Percentiles rank a stretch among this genome's conserved stretches.
Conservation (phyloP, 2,888 invertebrate genomes). For the Linnaemya tessellans region DNA sequence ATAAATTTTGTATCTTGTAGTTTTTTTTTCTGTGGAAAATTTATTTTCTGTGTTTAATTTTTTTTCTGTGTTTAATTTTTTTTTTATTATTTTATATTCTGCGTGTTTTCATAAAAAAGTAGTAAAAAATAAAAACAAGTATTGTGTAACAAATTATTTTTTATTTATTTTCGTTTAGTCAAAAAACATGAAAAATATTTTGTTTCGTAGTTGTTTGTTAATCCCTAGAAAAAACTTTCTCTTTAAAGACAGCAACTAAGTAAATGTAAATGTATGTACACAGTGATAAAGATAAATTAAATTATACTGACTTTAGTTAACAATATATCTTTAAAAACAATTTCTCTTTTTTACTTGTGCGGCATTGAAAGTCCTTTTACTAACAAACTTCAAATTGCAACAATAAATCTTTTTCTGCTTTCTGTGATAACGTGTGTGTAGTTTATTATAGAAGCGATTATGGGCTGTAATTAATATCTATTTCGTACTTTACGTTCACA, state of each 20-base stretch:
- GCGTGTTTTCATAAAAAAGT: conserved; percentile 17
- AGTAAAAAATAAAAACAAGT: not conserved
- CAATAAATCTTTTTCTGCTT: conserved; percentile 36
- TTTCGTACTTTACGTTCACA: not conserved
- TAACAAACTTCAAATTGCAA: conserved; percentile 10
- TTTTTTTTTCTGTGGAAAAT: conserved; percentile 15
- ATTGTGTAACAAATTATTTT: conserved; percentile 49
- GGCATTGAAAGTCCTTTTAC: conserved; percentile 55
- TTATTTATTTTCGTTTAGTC: not conserved
- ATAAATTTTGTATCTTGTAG: not conserved
- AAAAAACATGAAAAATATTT: not conserved
- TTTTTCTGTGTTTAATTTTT: not conserved
- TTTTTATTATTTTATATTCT: conserved; percentile 11
- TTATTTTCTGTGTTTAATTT: not conserved
- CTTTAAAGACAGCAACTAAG: conserved; percentile 34
- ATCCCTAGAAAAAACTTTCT: conserved; percentile 60
- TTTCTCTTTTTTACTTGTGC: conserved; percentile 47
- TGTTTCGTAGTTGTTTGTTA: conserved; percentile 31
- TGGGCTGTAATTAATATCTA: conserved; percentile 28
- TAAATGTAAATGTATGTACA: conserved; percentile 76
- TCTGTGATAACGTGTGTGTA: conserved; percentile 3
- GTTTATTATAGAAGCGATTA: not conserved
- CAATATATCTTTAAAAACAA: not conserved
- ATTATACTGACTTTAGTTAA: conserved; percentile 67
- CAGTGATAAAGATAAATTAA: conserved; percentile 68